Percentiles rank a stretch among this genome's conserved stretches.
Evolutionary conservation across 37 sponge, comb jelly and placozoan species (phyloP).

Genomic region (Trichoplax adhaerens): DNA sequence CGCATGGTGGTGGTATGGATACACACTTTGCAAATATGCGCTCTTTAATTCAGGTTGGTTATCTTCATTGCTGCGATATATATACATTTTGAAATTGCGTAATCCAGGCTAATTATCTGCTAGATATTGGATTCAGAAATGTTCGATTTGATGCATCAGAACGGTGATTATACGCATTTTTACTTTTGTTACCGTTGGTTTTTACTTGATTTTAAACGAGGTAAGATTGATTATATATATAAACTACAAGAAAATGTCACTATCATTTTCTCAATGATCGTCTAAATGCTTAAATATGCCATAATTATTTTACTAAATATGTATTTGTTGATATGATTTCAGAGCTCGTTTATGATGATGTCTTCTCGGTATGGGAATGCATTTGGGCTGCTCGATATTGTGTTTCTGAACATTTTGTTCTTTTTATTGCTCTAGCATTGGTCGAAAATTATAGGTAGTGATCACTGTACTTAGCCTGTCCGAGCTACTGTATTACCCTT

Average conservation of each 20-base stretch:
- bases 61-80: neutral
- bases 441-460: constrained; percentile 62
- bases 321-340: neutral
- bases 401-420: constrained; percentile 45
- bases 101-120: neutral
- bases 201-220: constrained; percentile 83
- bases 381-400: constrained; percentile 48
- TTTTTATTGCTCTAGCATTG: constrained; percentile 73
- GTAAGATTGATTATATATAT: constrained; percentile 15
- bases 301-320: neutral
- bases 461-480: neutral
- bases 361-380: constrained; percentile 76
- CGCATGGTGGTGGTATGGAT: constrained; percentile 45
- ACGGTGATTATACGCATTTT: constrained; percentile 59
- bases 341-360: constrained; percentile 66
- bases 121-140: constrained; percentile 79
- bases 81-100: neutral
- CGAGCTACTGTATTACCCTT: neutral
- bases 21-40: constrained; percentile 33
- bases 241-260: too few relatives aligned
- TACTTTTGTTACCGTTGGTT: constrained; percentile 87
- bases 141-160: constrained; percentile 53
- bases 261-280: neutral
- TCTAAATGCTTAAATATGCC: neutral
- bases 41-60: constrained; percentile 40